Evolutionary conservation across 1,140 invertebrate genomes (phyloP).

Genomic region (Neodiprion virginianus): DNA sequence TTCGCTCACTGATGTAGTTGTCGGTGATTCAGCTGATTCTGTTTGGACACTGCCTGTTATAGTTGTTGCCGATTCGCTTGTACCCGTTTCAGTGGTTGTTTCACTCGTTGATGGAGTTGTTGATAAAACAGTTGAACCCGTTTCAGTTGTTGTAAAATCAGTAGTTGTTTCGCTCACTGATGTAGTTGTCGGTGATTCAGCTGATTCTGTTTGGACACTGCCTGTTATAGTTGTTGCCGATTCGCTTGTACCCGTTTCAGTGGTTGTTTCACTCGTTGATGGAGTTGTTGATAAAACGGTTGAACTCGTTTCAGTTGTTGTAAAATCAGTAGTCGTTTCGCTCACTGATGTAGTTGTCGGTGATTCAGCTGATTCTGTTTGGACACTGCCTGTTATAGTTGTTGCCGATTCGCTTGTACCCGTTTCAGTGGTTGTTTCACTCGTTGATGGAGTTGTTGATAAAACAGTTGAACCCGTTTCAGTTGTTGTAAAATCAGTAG

Average conservation of each 20-base stretch:
- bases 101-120: not conserved
- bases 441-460: too few species aligned
- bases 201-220: too few species aligned
- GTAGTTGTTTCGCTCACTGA: not conserved
- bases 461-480: too few species aligned
- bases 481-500: too few species aligned
- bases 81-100: not conserved
- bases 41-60: not conserved
- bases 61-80: not conserved
- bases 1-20: not conserved
- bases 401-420: too few species aligned
- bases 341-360: not conserved
- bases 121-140: not conserved
- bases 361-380: not conserved
- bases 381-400: too few species aligned
- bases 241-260: not conserved
- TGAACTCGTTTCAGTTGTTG: not conserved
- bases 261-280: not conserved
- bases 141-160: not conserved
- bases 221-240: not conserved
- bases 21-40: not conserved
- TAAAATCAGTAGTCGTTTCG: not conserved
- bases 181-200: not conserved
- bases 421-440: too few species aligned
- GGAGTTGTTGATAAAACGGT: too few species aligned